These are phyloP conservation scores for Caenorhabditis macrosperma DNA, from an alignment of 2,888 invertebrate genomes.

Conservation along the genomic window DNA sequence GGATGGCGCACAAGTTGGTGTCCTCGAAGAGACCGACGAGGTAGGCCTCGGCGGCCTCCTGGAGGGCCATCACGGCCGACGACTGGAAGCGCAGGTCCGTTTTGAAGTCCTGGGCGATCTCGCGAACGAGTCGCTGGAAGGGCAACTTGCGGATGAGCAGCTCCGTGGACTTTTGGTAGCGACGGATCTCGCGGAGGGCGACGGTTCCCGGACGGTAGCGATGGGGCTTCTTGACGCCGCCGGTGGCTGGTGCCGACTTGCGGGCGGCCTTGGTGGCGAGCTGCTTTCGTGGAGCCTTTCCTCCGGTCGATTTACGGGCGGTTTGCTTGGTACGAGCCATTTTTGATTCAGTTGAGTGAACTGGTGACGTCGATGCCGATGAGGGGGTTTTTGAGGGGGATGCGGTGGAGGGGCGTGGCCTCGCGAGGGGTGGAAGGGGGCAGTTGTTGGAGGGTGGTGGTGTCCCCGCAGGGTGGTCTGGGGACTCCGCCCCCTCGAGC, in stretches of 20 bases:
- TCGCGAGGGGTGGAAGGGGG: too few relatives aligned
- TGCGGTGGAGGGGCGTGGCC: too few relatives aligned
- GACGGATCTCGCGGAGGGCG: constrained; percentile 94
- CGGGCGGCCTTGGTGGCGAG: constrained; percentile 83
- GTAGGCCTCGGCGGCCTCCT: too few relatives aligned
- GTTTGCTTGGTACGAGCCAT: constrained; percentile 72
- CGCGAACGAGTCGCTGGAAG: constrained; percentile 58
- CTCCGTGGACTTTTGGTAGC: constrained; percentile 92
- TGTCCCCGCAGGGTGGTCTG: too few relatives aligned
- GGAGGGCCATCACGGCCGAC: too few relatives aligned
- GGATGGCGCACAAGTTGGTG: constrained; percentile 97
- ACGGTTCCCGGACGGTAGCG: constrained; percentile 95
- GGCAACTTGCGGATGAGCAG: constrained; percentile 64
- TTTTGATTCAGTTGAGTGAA: too few relatives aligned
- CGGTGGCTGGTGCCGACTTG: constrained; percentile 94
- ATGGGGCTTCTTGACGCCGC: constrained; percentile 91
- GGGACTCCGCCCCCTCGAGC: too few relatives aligned
- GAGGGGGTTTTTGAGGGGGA: too few relatives aligned
- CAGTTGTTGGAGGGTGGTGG: too few relatives aligned
- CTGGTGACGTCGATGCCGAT: too few relatives aligned
- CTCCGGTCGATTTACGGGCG: constrained; percentile 70
- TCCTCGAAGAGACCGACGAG: constrained; percentile 96
- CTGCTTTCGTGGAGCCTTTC: constrained; percentile 70
- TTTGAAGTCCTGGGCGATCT: constrained; percentile 43
- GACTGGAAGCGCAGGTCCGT: constrained; percentile 93